phyloP scores from a whole-genome alignment of 2,797 vertebrate species.

The Myotis pilosus region DNA sequence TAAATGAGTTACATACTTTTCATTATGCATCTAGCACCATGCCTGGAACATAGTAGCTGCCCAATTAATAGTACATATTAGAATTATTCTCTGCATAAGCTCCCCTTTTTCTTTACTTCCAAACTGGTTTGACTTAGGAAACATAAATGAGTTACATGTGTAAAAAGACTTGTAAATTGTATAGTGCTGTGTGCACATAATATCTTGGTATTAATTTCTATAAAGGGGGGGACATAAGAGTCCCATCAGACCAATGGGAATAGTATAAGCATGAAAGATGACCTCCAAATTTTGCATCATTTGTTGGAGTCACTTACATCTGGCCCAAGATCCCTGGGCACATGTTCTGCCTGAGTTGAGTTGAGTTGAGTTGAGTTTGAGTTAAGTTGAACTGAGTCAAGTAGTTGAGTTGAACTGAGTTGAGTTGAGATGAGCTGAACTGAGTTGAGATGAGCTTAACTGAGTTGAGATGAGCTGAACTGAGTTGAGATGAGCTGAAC shows the following conservation, averaged over 20 bases:
- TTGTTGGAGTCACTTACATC: neutral
- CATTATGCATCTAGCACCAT: neutral
- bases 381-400: neutral
- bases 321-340: neutral
- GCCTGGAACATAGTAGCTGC: neutral
- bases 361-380: neutral
- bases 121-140: neutral
- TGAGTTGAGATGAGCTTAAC: fast-evolving
- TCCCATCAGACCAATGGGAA: neutral
- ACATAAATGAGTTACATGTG: neutral
- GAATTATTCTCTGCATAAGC: neutral
- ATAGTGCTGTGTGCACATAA: neutral
- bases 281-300: neutral
- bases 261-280: neutral
- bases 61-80: neutral
- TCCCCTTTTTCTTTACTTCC: neutral
- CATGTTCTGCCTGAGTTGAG: neutral
- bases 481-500: neutral
- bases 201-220: neutral
- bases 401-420: neutral
- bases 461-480: neutral
- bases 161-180: neutral
- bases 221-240: neutral
- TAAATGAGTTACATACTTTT: neutral
- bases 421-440: neutral